These are phyloP conservation scores for Engraulis encrasicolus DNA, from an alignment of 2,113 vertebrate genomes.

Conservation along the genomic window DNA sequence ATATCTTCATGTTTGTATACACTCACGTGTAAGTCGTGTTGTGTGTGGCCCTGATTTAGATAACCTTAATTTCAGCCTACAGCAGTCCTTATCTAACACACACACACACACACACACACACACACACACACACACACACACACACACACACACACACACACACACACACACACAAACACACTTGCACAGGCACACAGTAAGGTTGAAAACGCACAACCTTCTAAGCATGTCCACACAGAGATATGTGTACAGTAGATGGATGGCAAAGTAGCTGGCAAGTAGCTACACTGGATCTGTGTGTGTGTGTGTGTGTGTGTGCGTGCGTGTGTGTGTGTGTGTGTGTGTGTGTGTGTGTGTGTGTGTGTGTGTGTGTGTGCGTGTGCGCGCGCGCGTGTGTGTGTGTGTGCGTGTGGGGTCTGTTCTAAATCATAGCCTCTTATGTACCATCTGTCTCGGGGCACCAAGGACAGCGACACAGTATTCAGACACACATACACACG, in stretches of 20 bases:
- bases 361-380: neutral
- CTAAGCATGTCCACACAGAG: too few relatives aligned
- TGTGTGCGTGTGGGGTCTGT: constrained; percentile 33
- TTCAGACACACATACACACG: neutral
- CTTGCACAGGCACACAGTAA: too few relatives aligned
- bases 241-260: too few relatives aligned
- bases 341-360: constrained; percentile 5
- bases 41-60: neutral
- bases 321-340: neutral
- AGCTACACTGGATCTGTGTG: neutral
- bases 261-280: too few relatives aligned
- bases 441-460: neutral
- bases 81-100: constrained; percentile 10
- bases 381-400: neutral
- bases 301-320: constrained; percentile 27
- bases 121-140: neutral
- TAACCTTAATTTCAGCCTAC: neutral
- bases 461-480: neutral
- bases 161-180: too few relatives aligned
- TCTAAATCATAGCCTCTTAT: too few relatives aligned
- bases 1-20: neutral
- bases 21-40: neutral
- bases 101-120: neutral
- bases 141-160: constrained; percentile 7
- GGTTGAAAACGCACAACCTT: too few relatives aligned